A percentile compares a stretch with the other conserved stretches of the same genome.
Conservation (phyloP, 2,797 vertebrate genomes). For the Coreius guichenoti region DNA sequence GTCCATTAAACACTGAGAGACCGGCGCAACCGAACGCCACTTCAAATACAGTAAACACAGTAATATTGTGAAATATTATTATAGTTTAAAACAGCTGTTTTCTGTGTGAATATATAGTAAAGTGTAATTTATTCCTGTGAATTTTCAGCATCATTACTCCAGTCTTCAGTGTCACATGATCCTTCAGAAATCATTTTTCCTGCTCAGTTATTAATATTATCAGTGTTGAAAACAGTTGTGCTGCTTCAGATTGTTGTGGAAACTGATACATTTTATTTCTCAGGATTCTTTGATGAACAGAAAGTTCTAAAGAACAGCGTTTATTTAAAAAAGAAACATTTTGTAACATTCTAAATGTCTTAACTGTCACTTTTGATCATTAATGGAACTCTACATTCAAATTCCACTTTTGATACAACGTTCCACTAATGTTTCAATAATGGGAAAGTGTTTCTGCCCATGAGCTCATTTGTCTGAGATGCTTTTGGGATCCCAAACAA, state of each 20-base stretch:
- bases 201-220: too few species aligned
- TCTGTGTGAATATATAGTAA: neutral
- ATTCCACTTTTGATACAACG: neutral
- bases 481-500: constrained; percentile 24
- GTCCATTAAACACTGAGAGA: constrained; percentile 4
- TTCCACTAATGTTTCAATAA: neutral
- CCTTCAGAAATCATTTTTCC: too few species aligned
- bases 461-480: neutral
- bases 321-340: neutral
- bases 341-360: neutral
- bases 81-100: neutral
- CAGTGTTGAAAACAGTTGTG: too few species aligned
- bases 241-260: too few species aligned
- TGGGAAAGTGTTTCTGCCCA: neutral
- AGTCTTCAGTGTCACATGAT: too few species aligned
- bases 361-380: neutral
- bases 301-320: neutral
- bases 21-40: neutral
- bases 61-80: neutral
- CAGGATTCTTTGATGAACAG: neutral
- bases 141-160: neutral
- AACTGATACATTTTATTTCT: neutral
- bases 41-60: neutral
- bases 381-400: neutral
- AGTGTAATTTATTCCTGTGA: neutral